These are phyloP conservation scores for Neoniphon sammara DNA, from an alignment of 2,797 vertebrate genomes.

Conservation along the genomic window DNA sequence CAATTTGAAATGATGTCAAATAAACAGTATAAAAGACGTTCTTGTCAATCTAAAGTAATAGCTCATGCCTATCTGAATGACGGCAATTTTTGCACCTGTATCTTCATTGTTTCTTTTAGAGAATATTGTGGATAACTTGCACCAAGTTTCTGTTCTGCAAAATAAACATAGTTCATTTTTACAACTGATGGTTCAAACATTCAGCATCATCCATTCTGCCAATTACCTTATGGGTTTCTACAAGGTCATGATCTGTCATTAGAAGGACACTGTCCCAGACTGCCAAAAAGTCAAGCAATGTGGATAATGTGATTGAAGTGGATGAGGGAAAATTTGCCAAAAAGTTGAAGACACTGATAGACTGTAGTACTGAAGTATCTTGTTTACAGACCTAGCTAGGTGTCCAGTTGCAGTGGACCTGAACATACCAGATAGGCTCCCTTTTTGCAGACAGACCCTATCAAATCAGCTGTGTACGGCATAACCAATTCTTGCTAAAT, in stretches of 20 bases:
- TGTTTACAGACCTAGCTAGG: constrained; percentile 26
- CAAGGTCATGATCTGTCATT: constrained; percentile 53
- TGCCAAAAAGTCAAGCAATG: neutral
- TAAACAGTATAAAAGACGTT: constrained; percentile 13
- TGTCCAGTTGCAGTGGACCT: constrained; percentile 41
- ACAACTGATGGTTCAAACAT: neutral
- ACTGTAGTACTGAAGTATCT: neutral
- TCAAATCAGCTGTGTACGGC: constrained; percentile 60
- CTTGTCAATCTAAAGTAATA: constrained; percentile 5
- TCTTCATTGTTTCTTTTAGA: neutral
- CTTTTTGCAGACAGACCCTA: constrained; percentile 55
- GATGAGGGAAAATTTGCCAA: constrained; percentile 2
- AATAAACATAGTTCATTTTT: neutral
- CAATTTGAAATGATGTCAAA: neutral
- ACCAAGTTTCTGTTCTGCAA: constrained; percentile 6
- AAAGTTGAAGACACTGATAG: neutral
- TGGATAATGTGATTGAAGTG: constrained; percentile 9
- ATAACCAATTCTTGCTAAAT: constrained; percentile 57
- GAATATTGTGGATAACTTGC: neutral
- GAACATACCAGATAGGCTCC: constrained; percentile 47
- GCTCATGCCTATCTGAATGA: constrained; percentile 16
- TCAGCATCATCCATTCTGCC: constrained; percentile 20
- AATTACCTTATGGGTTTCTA: constrained; percentile 41
- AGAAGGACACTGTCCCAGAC: constrained; percentile 28
- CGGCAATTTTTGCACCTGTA: constrained; percentile 11